Evolutionary conservation across 92 coral and sea anemone species (phyloP), one percentile per base, ranked within the genome.

Genomic region (Actinernus sp.): DNA sequence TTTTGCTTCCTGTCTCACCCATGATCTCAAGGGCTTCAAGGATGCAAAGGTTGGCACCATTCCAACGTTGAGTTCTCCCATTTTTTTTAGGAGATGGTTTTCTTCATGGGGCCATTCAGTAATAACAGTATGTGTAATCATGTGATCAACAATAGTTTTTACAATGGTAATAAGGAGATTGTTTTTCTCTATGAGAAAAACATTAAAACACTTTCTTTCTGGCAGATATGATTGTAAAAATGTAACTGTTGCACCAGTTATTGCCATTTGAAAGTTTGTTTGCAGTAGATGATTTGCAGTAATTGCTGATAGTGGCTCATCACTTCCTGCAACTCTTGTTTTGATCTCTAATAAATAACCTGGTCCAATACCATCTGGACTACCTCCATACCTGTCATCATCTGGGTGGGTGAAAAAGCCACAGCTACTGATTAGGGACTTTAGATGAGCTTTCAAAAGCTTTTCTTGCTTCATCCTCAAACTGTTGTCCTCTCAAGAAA

Each of bases 311-410:
- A 73, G 67, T 5, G 88, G 88, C 21, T 45, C 82, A 4, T 45
- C 49, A 47, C 82, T 82, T 31, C 73, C 66, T 48, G 65, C 67
- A 56, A 48, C 64, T 55, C 79, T 59, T 69, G 79, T 79, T 77
- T 66, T 80, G 9, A 81, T 60, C 32, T 71, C 81, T 40, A 80
- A 31, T 44, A 80, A 58, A 65, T 41, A 82, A 26, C 49, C 70
- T 29, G 76, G 88, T 24, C 71, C 82, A 73, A 73, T 30, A n/a
- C 82, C 82, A 82, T 82, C 88, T 26, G 77, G 76, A 55, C 82
- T 82, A 19, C 71, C 81, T 30, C 81, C 76, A 81, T 73, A 73
- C 26, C 18, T 71, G 3, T 24, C 49, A 22, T 82, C 82, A 39
- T 2, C 23, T 16, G 82, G 76, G 49, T 73, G 82, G 46, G 62